Evolutionary conservation across 1,140 invertebrate genomes (phyloP), one percentile per base, ranked within the genome.

Genomic region (Cyrtorhinus lividipennis): DNA sequence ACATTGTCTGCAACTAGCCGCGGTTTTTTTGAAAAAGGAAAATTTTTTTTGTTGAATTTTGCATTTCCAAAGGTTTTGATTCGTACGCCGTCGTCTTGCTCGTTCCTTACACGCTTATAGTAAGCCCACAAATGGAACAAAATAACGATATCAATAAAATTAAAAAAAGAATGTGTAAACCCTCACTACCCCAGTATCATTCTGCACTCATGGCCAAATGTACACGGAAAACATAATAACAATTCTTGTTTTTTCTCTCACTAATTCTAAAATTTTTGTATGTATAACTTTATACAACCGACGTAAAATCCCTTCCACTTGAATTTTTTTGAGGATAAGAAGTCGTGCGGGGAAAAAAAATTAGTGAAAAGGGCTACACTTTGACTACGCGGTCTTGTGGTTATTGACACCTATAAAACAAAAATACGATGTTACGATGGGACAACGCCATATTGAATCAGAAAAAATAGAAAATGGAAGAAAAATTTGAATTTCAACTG

Each of bases 181-280:
- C 48, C 48, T 20, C 48, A 12, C 48, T 53, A 71, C 69, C 71
- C 69, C 70, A 68, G 66, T 65, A 64, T 69, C 71, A 72, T 70
- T 71, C 71, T 72, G 71, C 71, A 72, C 71, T 72, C 71, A 66
- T 68, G 71, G 69, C 70, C 69, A 66, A 56, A 66, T 38, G 30
- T 5, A 15, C 15, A 38, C 30, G 15, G 5, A 24, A 25, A 61
- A 63, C 24, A 61, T 22, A 65, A 53, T 59, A 59, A 57, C 57
- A 57, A 65, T 62, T 59, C 59, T 63, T 63, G n/a, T n/a, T n/a
- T n/a, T n/a, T n/a, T n/a, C n/a, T n/a, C n/a, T n/a, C n/a, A n/a
- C n/a, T n/a, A n/a, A n/a, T 45, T 38, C 24, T 53, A 64, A 44
- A 46, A 59, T 63, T 45, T 59, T 58, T 48, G 44, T 56, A 24